Evolutionary conservation across 1,140 invertebrate genomes (phyloP), one percentile per base, ranked within the genome.

Genomic region (Spodoptera litura): DNA sequence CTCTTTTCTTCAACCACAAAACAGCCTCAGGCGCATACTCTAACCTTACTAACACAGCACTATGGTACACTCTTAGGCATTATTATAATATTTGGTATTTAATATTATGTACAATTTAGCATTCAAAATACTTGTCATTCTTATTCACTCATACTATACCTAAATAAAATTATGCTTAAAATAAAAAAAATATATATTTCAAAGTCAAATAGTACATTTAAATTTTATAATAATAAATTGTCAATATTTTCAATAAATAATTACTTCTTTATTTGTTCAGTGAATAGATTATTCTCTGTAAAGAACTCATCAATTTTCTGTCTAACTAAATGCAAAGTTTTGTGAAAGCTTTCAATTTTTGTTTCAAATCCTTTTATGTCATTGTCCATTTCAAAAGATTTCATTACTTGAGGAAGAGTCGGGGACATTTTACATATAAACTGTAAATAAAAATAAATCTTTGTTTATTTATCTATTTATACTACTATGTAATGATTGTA

Each of bases 361-460:
- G 59, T 66, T 85, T 88, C 82, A 83, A 92, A 93, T 35, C 15
- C 51, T 53, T 86, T 85, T 12, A 89, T 44, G 58, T 88, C 80
- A 73, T 87, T 83, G 70, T 89, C 83, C 72, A 85, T 84, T 78
- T 86, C 88, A 66, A 94, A 83, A 35, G 91, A 91, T 81, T 89
- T 92, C 38, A 92, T 78, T 10, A 95, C 81, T 81, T 94, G 90
- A 49, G 82, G 87, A 61, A 93, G 80, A 20, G 85, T 86, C 59
- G 93, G 94, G 74, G 87, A 89, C 89, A 94, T 88, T 81, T 91
- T 91, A 70, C 88, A 91, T 51, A 94, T 89, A 5, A 95, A 27
- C 94, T 95, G 91, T 79, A 93, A 93, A 68, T 56, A 76, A 53
- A 51, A 10, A 75, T 58, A 15, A 20, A 2, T 75, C 15, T 68